Percentiles rank a stretch among this genome's conserved stretches.
Conservation (phyloP, 2,797 vertebrate species). For the Apogon hyalosoma region DNA sequence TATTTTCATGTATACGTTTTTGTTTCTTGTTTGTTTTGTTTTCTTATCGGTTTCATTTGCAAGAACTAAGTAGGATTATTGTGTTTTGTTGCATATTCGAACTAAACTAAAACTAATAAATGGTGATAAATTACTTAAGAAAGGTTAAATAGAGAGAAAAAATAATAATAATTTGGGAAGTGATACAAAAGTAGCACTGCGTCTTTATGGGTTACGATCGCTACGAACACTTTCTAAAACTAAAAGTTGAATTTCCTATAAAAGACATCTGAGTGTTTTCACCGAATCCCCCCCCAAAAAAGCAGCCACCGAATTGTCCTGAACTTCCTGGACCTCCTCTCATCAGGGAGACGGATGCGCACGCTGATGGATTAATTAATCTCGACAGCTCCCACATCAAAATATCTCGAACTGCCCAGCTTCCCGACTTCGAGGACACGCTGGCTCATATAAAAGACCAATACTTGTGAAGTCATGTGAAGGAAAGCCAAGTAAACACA, state of each 20-base stretch:
- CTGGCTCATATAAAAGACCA: constrained; percentile 15
- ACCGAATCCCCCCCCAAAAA: background rate
- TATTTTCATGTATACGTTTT: no score
- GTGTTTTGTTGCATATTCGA: no score
- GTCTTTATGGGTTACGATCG: no score
- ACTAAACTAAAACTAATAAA: no score
- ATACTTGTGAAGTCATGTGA: constrained; percentile 26
- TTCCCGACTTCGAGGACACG: background rate
- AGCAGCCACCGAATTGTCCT: constrained; percentile 19
- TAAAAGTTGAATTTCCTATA: background rate
- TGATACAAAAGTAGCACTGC: no score
- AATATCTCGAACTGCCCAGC: constrained; percentile 20
- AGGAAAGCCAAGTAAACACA: constrained; percentile 46
- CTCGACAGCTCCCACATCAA: constrained; percentile 44
- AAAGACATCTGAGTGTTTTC: background rate
- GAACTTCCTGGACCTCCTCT: constrained; percentile 39
- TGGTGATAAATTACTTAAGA: no score
- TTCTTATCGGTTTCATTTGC: no score
- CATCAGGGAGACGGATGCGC: constrained; percentile 30
- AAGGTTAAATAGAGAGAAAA: no score
- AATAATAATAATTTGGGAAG: no score
- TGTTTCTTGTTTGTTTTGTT: no score
- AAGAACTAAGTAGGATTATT: no score
- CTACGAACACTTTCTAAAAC: background rate
- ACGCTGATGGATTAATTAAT: constrained; percentile 53